phyloP scores from a whole-genome alignment of 2,797 vertebrate genomes.

The Trachops cirrhosus region DNA sequence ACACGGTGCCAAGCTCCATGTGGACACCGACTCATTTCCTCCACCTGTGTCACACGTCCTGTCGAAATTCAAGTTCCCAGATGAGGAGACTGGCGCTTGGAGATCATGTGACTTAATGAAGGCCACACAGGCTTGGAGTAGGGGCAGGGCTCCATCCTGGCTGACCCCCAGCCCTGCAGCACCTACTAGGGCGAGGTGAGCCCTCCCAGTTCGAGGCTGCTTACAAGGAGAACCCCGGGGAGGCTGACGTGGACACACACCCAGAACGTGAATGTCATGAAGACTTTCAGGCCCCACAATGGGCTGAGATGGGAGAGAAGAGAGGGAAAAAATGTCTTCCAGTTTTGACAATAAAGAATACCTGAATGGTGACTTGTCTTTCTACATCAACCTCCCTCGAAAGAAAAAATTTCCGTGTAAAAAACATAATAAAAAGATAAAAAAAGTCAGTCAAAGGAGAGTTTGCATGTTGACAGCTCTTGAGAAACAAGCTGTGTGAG shows the following conservation, averaged over 20 bases:
- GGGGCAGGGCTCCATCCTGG: not conserved
- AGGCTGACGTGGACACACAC: not conserved
- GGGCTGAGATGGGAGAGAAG: not conserved
- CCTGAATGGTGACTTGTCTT: no score
- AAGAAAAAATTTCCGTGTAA: not conserved
- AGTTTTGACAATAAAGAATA: not conserved
- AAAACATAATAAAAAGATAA: not conserved
- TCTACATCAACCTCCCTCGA: not conserved
- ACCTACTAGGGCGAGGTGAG: fast-evolving
- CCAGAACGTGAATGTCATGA: not conserved
- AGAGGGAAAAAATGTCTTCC: not conserved
- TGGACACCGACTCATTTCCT: not conserved
- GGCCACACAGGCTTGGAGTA: no score
- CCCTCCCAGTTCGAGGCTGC: no score
- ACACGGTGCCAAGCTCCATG: not conserved
- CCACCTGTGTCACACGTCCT: not conserved
- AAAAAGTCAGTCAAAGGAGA: not conserved
- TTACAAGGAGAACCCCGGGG: not conserved
- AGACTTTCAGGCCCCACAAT: no score
- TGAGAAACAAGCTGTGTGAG: not conserved
- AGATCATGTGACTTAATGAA: not conserved
- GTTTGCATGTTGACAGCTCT: not conserved
- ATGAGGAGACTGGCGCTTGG: no score
- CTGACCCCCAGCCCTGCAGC: not conserved
- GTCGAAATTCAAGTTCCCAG: not conserved